A percentile compares a stretch with the other conserved stretches of the same genome.
phyloP scores from a whole-genome alignment of 2,797 vertebrate genomes.

The Telmatherina bonti region DNA sequence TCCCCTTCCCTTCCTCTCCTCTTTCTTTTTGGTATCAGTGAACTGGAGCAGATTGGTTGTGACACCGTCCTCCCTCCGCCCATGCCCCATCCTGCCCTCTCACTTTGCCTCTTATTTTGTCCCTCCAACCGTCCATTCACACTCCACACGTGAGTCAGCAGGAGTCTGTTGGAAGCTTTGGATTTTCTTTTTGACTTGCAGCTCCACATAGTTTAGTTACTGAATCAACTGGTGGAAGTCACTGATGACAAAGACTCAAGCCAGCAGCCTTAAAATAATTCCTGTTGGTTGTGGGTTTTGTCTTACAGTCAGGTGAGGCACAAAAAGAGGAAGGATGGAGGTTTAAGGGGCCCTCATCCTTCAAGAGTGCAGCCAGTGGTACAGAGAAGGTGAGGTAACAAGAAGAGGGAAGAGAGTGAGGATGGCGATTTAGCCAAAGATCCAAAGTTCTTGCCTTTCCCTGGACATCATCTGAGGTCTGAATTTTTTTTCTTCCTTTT shows the following conservation, averaged over 20 bases:
- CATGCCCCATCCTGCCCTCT: slow-evolving; percentile 53
- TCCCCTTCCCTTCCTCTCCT: slow-evolving; percentile 45
- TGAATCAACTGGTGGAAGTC: slow-evolving; percentile 52
- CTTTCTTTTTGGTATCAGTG: slow-evolving; percentile 81
- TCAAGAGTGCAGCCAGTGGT: slow-evolving; percentile 24
- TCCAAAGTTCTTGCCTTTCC: slow-evolving; percentile 36
- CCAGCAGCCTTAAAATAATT: slow-evolving; percentile 1
- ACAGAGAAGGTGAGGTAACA: slow-evolving; percentile 13
- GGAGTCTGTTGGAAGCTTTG: slow-evolving; percentile 53
- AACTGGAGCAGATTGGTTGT: slow-evolving; percentile 80
- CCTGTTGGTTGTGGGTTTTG: slow-evolving; percentile 20
- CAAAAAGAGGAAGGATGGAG: slow-evolving; percentile 23
- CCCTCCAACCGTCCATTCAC: slow-evolving; percentile 65
- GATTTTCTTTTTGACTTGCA: neutral
- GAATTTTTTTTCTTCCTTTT: slow-evolving; percentile 27
- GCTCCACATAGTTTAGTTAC: slow-evolving; percentile 17
- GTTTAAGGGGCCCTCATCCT: slow-evolving; percentile 42
- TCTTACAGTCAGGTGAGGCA: slow-evolving; percentile 29
- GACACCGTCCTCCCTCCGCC: slow-evolving; percentile 52
- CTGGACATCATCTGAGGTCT: slow-evolving; percentile 51
- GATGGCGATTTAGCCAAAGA: slow-evolving; percentile 33
- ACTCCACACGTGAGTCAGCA: slow-evolving; percentile 74
- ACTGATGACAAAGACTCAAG: slow-evolving; percentile 18
- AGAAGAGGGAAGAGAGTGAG: slow-evolving; percentile 5
- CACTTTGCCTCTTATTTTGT: slow-evolving; percentile 64